Conservation (phyloP, 2,113 vertebrate species). For the Chaetops frenatus region DNA sequence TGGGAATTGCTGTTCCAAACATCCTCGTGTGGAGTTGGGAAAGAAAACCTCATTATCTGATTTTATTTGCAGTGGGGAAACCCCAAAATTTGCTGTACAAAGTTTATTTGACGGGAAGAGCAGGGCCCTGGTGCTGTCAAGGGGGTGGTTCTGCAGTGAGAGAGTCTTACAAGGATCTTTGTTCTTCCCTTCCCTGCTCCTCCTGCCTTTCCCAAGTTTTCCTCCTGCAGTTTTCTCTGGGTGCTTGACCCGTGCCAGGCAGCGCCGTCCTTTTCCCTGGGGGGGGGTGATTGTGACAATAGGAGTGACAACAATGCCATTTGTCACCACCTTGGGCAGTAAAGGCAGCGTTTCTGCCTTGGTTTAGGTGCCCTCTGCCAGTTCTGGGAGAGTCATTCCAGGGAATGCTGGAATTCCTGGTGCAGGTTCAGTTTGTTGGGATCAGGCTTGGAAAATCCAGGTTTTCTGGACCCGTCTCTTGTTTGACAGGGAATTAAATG, state of each 20-base stretch:
- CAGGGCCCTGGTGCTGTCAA: not conserved
- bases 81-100: fast-evolving
- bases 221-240: not conserved
- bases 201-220: not conserved
- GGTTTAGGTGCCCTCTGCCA: not conserved
- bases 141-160: not conserved
- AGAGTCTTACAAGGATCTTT: fast-evolving
- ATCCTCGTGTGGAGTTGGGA: fast-evolving
- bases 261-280: fast-evolving
- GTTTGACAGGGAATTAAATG: fast-evolving
- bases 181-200: not conserved
- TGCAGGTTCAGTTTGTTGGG: fast-evolving
- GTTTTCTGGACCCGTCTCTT: not conserved
- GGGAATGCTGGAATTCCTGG: not conserved
- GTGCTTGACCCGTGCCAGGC: not conserved
- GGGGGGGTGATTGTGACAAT: fast-evolving
- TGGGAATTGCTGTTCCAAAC: not conserved
- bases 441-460: not conserved
- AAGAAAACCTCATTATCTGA: not conserved
- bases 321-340: not conserved
- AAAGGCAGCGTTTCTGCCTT: not conserved
- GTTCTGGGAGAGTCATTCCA: not conserved
- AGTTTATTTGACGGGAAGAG: not conserved
- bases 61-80: not conserved
- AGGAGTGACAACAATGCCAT: fast-evolving